phyloP scores from a whole-genome alignment of 2,888 invertebrate species.

The Andrena minutula region DNA sequence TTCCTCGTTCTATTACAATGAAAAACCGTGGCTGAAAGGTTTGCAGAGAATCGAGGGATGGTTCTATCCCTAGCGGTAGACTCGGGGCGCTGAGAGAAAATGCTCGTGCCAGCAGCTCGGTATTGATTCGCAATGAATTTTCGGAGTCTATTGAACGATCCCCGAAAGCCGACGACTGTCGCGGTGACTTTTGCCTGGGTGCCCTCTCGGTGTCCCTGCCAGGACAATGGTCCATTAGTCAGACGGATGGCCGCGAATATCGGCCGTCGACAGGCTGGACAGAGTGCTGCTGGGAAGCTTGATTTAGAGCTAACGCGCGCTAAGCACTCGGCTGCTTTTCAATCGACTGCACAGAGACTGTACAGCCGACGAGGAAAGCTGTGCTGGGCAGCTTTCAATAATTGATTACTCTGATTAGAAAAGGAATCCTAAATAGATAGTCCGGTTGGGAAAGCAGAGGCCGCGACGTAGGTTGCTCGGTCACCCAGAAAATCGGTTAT shows the following conservation, averaged over 20 bases:
- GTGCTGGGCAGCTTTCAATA: background rate
- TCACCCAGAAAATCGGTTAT: conserved; percentile 39
- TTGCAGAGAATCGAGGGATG: background rate
- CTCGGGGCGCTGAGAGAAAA: background rate
- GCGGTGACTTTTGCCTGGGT: conserved; percentile 20
- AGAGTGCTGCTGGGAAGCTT: conserved; percentile 18
- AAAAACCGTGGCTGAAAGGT: background rate
- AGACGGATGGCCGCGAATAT: conserved; percentile 31
- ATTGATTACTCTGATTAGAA: background rate
- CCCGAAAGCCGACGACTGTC: background rate
- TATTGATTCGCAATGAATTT: background rate
- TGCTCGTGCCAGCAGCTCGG: background rate
- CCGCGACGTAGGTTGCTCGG: background rate
- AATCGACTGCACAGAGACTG: background rate
- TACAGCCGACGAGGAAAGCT: background rate
- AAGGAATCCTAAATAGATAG: background rate
- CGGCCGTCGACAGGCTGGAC: conserved; percentile 15
- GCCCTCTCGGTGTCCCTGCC: conserved; percentile 8
- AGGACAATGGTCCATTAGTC: conserved; percentile 57
- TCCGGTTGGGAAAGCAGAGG: background rate
- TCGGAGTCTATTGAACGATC: background rate
- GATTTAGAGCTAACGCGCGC: conserved; percentile 34
- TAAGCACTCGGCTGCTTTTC: background rate
- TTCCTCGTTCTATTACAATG: background rate
- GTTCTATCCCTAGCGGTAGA: no score